phyloP scores from a whole-genome alignment of 2,888 invertebrate genomes.

The Phortica okadai region DNA sequence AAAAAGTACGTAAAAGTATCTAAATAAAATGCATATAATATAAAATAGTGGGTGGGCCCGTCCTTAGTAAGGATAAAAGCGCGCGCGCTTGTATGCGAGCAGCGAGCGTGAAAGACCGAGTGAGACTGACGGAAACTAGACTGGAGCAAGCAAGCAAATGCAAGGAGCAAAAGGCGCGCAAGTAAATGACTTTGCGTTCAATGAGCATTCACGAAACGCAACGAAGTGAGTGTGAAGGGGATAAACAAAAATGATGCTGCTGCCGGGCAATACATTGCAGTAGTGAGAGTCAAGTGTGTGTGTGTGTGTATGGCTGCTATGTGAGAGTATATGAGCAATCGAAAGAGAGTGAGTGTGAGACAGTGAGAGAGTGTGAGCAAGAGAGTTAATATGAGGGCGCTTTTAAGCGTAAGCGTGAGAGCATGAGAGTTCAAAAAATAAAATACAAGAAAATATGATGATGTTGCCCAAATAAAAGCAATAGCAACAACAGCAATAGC shows the following conservation, averaged over 20 bases:
- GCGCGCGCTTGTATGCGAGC: constrained; percentile 56
- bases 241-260: neutral
- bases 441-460: constrained; percentile 59
- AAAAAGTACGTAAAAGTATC: constrained; percentile 57
- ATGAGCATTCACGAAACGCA: neutral
- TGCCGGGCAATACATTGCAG: neutral
- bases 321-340: neutral
- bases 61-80: constrained; percentile 56
- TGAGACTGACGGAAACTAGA: constrained; percentile 54
- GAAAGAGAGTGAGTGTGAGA: neutral
- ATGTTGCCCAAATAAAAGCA: constrained; percentile 50
- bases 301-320: too few relatives aligned
- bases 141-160: neutral
- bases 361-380: neutral
- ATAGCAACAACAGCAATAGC: constrained; percentile 50
- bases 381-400: neutral
- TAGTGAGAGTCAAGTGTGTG: neutral
- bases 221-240: neutral
- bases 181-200: neutral
- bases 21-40: constrained; percentile 64
- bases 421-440: constrained; percentile 54
- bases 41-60: constrained; percentile 40
- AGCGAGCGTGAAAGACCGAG: constrained; percentile 65
- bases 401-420: neutral
- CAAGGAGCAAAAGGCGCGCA: constrained; percentile 10